A percentile compares a stretch with the other conserved stretches of the same genome.
These are phyloP conservation scores for Nipponia nippon DNA, from an alignment of 2,113 vertebrate genomes.

Conservation along the genomic window DNA sequence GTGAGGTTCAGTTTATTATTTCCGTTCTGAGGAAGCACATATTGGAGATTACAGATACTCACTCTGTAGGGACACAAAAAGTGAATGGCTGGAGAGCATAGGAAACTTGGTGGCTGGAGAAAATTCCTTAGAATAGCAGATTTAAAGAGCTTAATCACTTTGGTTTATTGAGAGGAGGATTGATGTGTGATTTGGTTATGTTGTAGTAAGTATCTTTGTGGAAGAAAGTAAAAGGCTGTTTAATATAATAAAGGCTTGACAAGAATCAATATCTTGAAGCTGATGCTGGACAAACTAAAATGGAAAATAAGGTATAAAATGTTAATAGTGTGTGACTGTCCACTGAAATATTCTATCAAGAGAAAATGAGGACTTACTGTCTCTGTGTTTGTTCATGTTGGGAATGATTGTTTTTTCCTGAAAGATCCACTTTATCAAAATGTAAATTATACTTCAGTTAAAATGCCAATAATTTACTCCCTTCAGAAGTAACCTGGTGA, in stretches of 20 bases:
- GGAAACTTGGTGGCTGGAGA: neutral
- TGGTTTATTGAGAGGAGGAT: neutral
- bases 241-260: neutral
- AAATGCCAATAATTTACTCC: neutral
- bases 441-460: neutral
- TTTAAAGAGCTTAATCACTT: neutral
- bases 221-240: neutral
- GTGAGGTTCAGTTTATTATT: neutral
- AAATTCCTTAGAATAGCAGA: neutral
- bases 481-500: neutral
- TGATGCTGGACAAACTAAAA: neutral
- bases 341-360: neutral
- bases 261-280: neutral
- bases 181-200: neutral
- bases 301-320: neutral
- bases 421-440: neutral
- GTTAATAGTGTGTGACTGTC: neutral
- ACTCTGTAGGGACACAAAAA: neutral
- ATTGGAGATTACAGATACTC: neutral
- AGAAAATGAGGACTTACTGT: neutral
- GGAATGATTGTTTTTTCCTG: neutral
- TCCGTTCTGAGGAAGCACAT: neutral
- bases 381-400: neutral
- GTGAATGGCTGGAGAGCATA: neutral
- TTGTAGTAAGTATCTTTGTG: neutral